Base-by-base conservation (phyloP, 2,888 invertebrate genomes). In the Netelia melanura region DNA sequence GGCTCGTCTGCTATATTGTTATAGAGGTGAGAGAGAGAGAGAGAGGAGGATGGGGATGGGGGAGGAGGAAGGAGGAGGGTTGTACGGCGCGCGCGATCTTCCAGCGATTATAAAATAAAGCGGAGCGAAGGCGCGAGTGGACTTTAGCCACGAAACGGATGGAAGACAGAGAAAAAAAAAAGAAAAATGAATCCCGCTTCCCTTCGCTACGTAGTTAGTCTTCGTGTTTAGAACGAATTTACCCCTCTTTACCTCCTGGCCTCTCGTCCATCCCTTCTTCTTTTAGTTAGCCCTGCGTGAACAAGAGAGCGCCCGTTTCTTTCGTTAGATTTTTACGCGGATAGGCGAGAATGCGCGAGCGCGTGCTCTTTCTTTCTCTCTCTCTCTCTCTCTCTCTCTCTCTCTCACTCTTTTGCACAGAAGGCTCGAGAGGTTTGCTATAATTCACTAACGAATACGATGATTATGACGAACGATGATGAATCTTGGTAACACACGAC, bases 381-480 rank as follows among this genome's bases (percentile, higher is more conserved):
- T 43, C 61, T 30, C 30, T 30, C 71, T 75, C n/a, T 43, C 56
- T 25, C 56, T 58, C 43, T 62, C 38, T 25, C 78, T 21, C 78
- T 43, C 61, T 76, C 17, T 64, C 17, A 17, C 17, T 17, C 17
- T 0, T 17, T 17, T 17, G 17, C 52, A 64, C 10, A 48, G 11
- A 48, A 62, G 25, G 23, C 11, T 23, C 17, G 62, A 62, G 11
- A 11, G 11, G 5, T 10, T 62, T 9, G 11, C 25, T 70, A 72
- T 72, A 80, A 80, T 65, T 80, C 80, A 72, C 82, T 83, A 83
- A 83, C 82, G 85, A 85, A 85, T 85, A 80, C 64, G 82, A 82
- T 85, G 81, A 85, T 85, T 83, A 85, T 68, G 71, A 85, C 75
- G 85, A 30, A 83, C 82, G 85, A 85, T 76, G 85, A 85, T 85